A percentile compares a stretch with the other conserved stretches of the same genome.
Evolutionary conservation across 2,888 invertebrate genomes (phyloP).

Genomic region (Axea sp.): DNA sequence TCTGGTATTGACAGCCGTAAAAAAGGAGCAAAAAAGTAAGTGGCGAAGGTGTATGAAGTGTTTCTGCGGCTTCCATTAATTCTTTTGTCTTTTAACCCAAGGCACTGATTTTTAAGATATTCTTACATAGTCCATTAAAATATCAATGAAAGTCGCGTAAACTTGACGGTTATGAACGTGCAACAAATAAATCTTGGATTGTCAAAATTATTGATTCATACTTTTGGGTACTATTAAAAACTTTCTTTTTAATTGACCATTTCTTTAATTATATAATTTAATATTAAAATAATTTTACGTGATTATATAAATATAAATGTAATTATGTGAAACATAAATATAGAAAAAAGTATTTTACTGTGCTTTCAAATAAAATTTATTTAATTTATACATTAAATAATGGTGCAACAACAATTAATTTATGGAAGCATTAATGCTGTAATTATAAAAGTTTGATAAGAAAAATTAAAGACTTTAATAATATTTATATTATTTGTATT

Average conservation of each 20-base stretch:
- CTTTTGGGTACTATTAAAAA: slow-evolving; percentile 20
- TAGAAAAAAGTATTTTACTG: too few species aligned
- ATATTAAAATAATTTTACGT: too few species aligned
- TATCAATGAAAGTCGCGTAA: slow-evolving; percentile 74
- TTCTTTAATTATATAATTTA: slow-evolving; percentile 34
- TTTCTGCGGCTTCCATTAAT: slow-evolving; percentile 78
- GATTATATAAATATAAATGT: too few species aligned
- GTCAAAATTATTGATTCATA: slow-evolving; percentile 49
- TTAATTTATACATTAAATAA: too few species aligned
- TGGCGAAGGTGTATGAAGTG: slow-evolving; percentile 64
- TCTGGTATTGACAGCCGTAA: slow-evolving; percentile 74
- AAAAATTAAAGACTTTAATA: too few species aligned
- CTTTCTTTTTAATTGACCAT: slow-evolving; percentile 28
- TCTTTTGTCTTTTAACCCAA: slow-evolving; percentile 75
- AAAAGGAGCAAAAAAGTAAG: slow-evolving; percentile 69
- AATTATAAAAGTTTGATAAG: too few species aligned
- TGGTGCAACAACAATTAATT: too few species aligned
- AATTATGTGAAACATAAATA: too few species aligned
- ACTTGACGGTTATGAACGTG: slow-evolving; percentile 20
- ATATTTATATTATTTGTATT: too few species aligned
- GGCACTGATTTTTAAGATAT: slow-evolving; percentile 74
- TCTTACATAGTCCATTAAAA: slow-evolving; percentile 76
- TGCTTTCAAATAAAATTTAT: too few species aligned
- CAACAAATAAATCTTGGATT: slow-evolving; percentile 33
- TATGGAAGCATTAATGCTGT: too few species aligned